Percentiles rank a stretch among this genome's conserved stretches.
Evolutionary conservation across 2,888 invertebrate genomes (phyloP).

Genomic region (Phrixothrix hirtus): DNA sequence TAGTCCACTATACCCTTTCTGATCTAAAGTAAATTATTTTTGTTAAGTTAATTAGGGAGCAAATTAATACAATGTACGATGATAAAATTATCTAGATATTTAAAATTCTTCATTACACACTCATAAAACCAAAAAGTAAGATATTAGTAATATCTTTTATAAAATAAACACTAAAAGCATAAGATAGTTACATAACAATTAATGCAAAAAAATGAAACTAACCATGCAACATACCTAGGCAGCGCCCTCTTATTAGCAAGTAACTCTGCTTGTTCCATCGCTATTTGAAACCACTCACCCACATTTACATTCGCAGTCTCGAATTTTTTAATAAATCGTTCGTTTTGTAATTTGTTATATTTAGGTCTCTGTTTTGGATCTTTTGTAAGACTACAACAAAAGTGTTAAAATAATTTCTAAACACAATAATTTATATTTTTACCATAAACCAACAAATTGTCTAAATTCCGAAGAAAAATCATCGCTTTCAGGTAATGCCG

Average conservation of each 20-base stretch:
- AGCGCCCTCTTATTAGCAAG: constrained; percentile 53
- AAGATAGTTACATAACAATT: not conserved
- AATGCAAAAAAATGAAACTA: constrained; percentile 43
- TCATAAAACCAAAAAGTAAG: too few relatives aligned
- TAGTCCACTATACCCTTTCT: too few relatives aligned
- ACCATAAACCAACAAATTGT: constrained; percentile 91
- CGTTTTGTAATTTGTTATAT: constrained; percentile 87
- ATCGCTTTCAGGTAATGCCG: constrained; percentile 75
- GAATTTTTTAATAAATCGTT: constrained; percentile 83
- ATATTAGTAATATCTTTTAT: too few relatives aligned
- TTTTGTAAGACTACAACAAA: constrained; percentile 79
- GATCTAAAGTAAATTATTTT: too few relatives aligned
- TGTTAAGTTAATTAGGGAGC: too few relatives aligned
- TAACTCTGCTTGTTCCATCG: constrained; percentile 58
- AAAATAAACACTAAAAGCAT: not conserved
- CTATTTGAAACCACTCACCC: constrained; percentile 80
- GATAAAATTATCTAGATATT: too few relatives aligned
- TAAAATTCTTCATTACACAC: too few relatives aligned
- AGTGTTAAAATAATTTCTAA: constrained; percentile 16
- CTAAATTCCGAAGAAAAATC: constrained; percentile 86
- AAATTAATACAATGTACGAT: too few relatives aligned
- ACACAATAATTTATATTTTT: too few relatives aligned
- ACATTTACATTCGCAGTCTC: constrained; percentile 74
- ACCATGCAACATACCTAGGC: constrained; percentile 59
- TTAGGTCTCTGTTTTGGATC: constrained; percentile 93